Evolutionary conservation across 2,888 invertebrate species (phyloP), one percentile per base, ranked within the genome.

Genomic region (Rutpela maculata): DNA sequence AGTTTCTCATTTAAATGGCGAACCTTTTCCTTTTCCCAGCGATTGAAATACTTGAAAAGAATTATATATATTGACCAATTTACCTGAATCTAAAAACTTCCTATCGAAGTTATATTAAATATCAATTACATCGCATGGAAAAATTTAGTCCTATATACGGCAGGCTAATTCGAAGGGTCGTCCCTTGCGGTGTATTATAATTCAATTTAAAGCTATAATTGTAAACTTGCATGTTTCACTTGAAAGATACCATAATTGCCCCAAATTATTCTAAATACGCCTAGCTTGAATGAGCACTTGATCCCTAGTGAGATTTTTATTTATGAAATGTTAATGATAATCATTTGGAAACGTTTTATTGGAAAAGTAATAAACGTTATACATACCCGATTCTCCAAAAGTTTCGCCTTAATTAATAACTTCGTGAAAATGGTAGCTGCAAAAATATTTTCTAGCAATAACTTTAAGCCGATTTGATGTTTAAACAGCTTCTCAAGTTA

Each of bases 181-280:
- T 74, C 76, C 69, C 74, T 65, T 56, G 69, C 62, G 78, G 75
- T 57, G 65, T 81, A 86, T 86, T 86, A 86, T 85, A 86, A 87
- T 87, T 86, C 84, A 86, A 86, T 87, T 86, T 85, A 81, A 82
- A 85, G 81, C 81, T 80, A 69, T 69, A 85, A 87, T 87, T 84
- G 83, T 84, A 74, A 84, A 84, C 82, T 87, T 84, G 86, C 87
- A 86, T 86, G 86, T 84, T 78, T 73, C 78, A 77, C 77, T 63
- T 65, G 18, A 59, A 62, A 55, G 59, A 43, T 5, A 63, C 43
- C 43, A 17, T 73, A 69, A 76, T 62, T 73, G 62, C 62, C 43
- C 18, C 9, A 77, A 77, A 77, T 73, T 77, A 59, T 73, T 56
- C 65, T 77, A 79, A 75, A 78, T 75, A 75, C 56, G 62, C n/a